Base-by-base conservation (phyloP, 1,140 invertebrate species). In the Panulirus ornatus region DNA sequence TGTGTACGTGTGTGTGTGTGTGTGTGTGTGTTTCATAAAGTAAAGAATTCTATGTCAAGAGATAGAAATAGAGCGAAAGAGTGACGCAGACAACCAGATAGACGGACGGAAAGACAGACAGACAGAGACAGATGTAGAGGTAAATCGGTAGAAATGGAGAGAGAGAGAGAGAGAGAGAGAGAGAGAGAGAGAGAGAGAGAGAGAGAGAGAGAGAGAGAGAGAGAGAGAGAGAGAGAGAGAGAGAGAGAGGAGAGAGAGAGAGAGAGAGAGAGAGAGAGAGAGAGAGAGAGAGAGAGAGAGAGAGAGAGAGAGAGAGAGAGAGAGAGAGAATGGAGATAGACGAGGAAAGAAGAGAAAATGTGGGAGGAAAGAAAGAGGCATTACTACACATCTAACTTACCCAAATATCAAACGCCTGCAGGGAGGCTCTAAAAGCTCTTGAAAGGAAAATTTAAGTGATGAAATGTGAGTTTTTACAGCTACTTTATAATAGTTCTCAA, bases 121-220 rank as follows among this genome's bases (percentile, higher is more conserved):
- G 14, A 36, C 75, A 87, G 40, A 51, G 36, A 79, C 5, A 54
- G 27, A 79, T 14, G 51, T 22, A 0, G 47, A 87, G 36, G 22
- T 19, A 87, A 42, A 78, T 40, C 84, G 34, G 51, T 2, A 82
- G 42, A 22, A 44, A 54, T 0, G 38, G 1, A 82, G 1, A 30
- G 38, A 42, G 38, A 16, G 40, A 86, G 84, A 40, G 76, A 66
- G 76, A 89, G 44, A 3, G n/a, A n/a, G 19, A 70, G 54, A 70
- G 70, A 44, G 63, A 84, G 30, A 42, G 40, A 66, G 38, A 84
- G 66, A 66, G 34, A 70, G 86, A 86, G 76, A 85, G 51, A n/a
- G 63, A 81, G 88, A 19, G 42, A 34, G 63, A 51, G 75, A 27
- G 40, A 30, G 40, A 36, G 40, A 47, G 27, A 75, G 42, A 30